Percentiles rank a stretch among this genome's conserved stretches.
These are phyloP conservation scores for Drosophila orosa DNA, from an alignment of 1,140 invertebrate genomes.

Conservation along the genomic window DNA sequence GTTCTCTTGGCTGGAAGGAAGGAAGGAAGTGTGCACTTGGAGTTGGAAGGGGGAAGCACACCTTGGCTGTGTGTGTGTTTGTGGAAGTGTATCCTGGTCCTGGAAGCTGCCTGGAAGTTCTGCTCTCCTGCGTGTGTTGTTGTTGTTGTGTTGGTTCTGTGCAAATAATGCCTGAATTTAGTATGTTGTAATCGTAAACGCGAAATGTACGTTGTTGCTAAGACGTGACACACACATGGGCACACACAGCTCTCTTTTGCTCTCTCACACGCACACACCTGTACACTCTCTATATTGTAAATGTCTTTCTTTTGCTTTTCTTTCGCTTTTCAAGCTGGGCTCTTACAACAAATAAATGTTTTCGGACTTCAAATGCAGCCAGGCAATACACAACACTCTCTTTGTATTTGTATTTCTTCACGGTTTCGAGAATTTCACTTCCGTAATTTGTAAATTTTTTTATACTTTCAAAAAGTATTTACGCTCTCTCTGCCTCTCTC, in stretches of 20 bases:
- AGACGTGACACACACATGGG: conserved; percentile 71
- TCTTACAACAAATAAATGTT: conserved; percentile 29
- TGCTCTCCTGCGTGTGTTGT: conserved; percentile 22
- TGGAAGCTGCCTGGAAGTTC: conserved; percentile 53
- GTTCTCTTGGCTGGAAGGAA: conserved; percentile 1
- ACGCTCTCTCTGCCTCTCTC: conserved; percentile 37
- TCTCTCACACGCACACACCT: conserved; percentile 32
- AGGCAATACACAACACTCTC: conserved; percentile 21
- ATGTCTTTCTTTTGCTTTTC: conserved; percentile 31
- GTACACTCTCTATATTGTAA: conserved; percentile 11
- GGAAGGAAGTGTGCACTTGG: conserved; percentile 20
- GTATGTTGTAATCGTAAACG: conserved; percentile 74
- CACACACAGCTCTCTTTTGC: conserved; percentile 35
- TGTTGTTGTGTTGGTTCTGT: conserved; percentile 58
- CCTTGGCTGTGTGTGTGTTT: too few species aligned
- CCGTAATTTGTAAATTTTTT: conserved; percentile 57
- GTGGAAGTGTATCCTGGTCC: conserved; percentile 13
- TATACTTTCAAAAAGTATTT: conserved; percentile 76
- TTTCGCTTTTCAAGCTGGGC: conserved; percentile 46
- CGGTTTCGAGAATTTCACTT: conserved; percentile 77
- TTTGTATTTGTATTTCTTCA: conserved; percentile 42
- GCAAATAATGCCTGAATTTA: conserved; percentile 65
- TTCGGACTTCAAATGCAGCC: conserved; percentile 53
- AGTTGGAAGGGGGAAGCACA: conserved; percentile 37
- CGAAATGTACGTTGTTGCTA: conserved; percentile 76